These are phyloP conservation scores for Boleophthalmus pectinirostris DNA, from an alignment of 2,113 vertebrate species.

Conservation along the genomic window DNA sequence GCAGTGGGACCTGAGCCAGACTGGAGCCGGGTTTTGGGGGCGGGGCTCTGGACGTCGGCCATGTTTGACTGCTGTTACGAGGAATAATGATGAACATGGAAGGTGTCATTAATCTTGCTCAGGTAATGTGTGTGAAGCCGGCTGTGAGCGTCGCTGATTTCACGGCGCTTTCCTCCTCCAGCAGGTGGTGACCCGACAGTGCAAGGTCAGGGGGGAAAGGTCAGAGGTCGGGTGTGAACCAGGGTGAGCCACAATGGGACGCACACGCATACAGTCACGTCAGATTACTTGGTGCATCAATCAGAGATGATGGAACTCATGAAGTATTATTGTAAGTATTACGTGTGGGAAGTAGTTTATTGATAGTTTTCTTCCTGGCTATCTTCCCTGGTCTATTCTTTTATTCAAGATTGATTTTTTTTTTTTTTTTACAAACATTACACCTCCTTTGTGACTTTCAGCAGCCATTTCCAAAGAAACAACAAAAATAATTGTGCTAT, in stretches of 20 bases:
- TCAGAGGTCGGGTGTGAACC: slow-evolving; percentile 42
- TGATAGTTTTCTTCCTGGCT: not conserved
- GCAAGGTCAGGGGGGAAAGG: slow-evolving; percentile 63
- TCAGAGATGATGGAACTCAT: not conserved
- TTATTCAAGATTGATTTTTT: not conserved
- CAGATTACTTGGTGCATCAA: slow-evolving; percentile 30
- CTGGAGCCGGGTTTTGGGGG: slow-evolving; percentile 34
- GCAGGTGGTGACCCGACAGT: slow-evolving; percentile 73
- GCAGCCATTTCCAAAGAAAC: too few relatives aligned
- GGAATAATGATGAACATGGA: slow-evolving; percentile 65
- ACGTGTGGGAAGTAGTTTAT: not conserved
- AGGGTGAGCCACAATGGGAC: slow-evolving; percentile 34
- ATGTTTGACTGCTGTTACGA: slow-evolving; percentile 60
- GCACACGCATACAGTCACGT: slow-evolving; percentile 31
- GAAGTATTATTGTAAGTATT: not conserved
- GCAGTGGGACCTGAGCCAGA: slow-evolving; percentile 29
- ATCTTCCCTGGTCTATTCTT: not conserved
- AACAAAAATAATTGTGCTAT: too few relatives aligned
- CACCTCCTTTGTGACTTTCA: too few relatives aligned
- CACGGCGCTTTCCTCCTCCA: slow-evolving; percentile 45
- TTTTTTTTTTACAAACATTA: not conserved
- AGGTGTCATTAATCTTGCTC: slow-evolving; percentile 66
- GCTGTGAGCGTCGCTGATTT: slow-evolving; percentile 44
- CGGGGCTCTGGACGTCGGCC: slow-evolving; percentile 47
- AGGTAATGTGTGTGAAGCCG: slow-evolving; percentile 51